A percentile compares a stretch with the other conserved stretches of the same genome.
phyloP scores from a whole-genome alignment of 2,113 vertebrate species.

The Pseudonaja textilis region DNA sequence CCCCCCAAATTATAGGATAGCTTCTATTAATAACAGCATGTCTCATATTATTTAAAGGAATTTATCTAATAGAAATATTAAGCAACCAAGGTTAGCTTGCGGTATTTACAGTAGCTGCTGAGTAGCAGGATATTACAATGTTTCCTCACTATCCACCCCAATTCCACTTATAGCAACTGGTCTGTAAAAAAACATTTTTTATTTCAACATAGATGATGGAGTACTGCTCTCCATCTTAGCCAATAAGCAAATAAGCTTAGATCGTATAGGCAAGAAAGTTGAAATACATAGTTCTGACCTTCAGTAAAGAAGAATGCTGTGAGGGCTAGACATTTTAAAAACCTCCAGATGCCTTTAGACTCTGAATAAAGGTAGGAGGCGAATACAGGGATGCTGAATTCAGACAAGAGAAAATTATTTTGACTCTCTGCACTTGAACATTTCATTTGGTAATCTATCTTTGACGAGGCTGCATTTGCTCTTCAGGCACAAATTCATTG shows the following conservation, averaged over 20 bases:
- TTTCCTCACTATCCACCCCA: neutral
- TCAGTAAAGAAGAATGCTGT: neutral
- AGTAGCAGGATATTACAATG: neutral
- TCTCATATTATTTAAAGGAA: neutral
- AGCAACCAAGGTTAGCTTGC: neutral
- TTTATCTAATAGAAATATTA: neutral
- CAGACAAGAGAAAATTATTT: neutral
- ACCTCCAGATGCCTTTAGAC: neutral
- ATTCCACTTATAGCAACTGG: neutral
- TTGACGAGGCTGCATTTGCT: neutral
- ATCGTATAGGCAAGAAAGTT: neutral
- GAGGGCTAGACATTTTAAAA: neutral
- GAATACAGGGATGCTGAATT: neutral
- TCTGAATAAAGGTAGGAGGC: neutral
- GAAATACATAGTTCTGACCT: neutral
- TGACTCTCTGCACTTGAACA: neutral
- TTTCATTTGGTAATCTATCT: neutral
- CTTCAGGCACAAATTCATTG: neutral
- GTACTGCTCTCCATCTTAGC: neutral
- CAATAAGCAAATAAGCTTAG: neutral
- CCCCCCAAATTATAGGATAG: neutral
- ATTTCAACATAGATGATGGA: neutral
- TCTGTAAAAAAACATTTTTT: neutral
- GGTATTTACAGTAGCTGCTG: neutral
- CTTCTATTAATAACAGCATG: neutral